Evolutionary conservation across 2,888 invertebrate species (phyloP).

Genomic region (Apamea monoglypha): DNA sequence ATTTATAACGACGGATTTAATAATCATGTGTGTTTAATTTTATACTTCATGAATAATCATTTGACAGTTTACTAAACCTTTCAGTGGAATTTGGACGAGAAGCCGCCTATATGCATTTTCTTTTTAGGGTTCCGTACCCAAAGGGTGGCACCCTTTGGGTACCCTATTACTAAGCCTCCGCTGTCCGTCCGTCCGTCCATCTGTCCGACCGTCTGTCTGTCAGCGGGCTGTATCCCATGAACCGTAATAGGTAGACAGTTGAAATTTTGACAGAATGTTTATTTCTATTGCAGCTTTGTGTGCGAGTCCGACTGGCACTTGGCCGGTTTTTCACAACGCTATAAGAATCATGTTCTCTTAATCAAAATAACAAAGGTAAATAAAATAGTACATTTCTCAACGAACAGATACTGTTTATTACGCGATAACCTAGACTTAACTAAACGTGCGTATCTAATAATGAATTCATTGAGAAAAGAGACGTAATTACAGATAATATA

Average conservation of each 20-base stretch:
- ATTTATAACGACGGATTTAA: background rate
- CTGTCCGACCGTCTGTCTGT: too few relatives aligned
- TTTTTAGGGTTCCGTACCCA: background rate
- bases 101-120: background rate
- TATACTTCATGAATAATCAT: too few relatives aligned
- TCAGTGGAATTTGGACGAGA: background rate
- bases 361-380: background rate
- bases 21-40: background rate
- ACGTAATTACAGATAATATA: constrained; percentile 27
- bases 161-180: too few relatives aligned
- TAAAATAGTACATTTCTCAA: background rate
- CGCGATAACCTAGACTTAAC: background rate
- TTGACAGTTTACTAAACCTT: background rate
- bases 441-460: background rate
- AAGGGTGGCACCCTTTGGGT: too few relatives aligned
- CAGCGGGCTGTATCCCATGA: too few relatives aligned
- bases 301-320: too few relatives aligned
- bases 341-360: background rate
- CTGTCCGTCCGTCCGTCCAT: too few relatives aligned
- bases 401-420: background rate
- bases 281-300: too few relatives aligned
- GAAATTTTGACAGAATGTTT: too few relatives aligned
- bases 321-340: background rate
- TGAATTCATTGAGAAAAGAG: constrained; percentile 21
- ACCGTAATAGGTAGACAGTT: too few relatives aligned